A percentile compares a stretch with the other conserved stretches of the same genome.
Evolutionary conservation across 2,888 invertebrate species (phyloP).

Genomic region (Scaeva pyrastri): DNA sequence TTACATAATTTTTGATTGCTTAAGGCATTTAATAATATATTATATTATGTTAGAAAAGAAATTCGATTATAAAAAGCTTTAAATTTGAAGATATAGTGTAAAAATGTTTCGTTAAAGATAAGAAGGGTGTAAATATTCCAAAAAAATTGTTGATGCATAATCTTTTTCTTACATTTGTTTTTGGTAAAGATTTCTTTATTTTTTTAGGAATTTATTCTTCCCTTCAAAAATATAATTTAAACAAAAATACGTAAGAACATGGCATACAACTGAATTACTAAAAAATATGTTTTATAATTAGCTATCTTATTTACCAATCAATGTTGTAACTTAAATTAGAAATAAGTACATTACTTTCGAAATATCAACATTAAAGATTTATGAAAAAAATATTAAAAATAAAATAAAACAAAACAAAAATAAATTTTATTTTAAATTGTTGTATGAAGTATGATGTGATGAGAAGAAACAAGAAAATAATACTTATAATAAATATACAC

Average conservation of each 20-base stretch:
- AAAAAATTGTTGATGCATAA: neutral
- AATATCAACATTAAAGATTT: slow-evolving; percentile 59
- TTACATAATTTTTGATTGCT: too few species aligned
- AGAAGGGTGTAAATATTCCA: slow-evolving; percentile 6
- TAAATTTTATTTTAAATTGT: slow-evolving; percentile 42
- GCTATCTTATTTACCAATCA: slow-evolving; percentile 60
- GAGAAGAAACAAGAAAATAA: slow-evolving; percentile 45
- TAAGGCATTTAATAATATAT: too few species aligned
- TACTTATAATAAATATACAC: slow-evolving; percentile 38
- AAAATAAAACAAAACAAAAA: slow-evolving; percentile 21
- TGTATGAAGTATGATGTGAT: slow-evolving; percentile 32
- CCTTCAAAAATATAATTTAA: slow-evolving; percentile 4
- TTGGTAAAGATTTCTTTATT: neutral
- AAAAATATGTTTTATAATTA: slow-evolving; percentile 48
- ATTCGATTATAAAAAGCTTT: neutral
- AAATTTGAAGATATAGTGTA: slow-evolving; percentile 9
- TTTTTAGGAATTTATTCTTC: neutral
- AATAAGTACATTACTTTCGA: slow-evolving; percentile 57
- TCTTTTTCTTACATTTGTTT: neutral
- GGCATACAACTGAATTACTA: slow-evolving; percentile 51
- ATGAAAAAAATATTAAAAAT: slow-evolving; percentile 27
- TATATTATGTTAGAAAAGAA: neutral
- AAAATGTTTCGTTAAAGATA: neutral
- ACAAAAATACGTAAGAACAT: slow-evolving; percentile 42
- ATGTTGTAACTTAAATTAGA: slow-evolving; percentile 67